Evolutionary conservation across 2,113 vertebrate species (phyloP), one percentile per base, ranked within the genome.

Genomic region (Ammodytes marinus): DNA sequence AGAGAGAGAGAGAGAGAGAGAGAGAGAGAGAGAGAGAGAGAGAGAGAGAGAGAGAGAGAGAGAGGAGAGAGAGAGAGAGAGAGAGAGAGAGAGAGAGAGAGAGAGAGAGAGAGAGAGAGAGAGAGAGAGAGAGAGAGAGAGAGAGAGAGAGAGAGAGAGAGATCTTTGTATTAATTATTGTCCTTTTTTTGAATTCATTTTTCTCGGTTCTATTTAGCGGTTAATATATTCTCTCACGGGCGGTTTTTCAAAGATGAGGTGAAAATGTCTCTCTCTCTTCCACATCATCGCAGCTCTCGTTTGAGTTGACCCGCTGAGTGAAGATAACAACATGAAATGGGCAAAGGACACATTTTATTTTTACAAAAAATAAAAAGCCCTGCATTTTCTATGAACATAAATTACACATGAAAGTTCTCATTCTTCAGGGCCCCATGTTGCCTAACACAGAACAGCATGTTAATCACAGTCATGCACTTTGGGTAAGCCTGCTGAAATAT

Each of bases 341-440:
- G 50, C 8, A 39, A 39, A 19, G 27, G 27, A 27, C 27, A 27
- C 27, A 27, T 27, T 27, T 27, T 1, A 27, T 27, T 27, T 27
- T 27, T 27, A 4, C 2, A 14, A 57, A 39, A 42, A 42, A 68
- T 68, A 52, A 69, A 17, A 68, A 83, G 71, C 64, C 69, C 14
- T 89, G 90, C 80, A 91, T 94, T 89, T 94, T 91, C 91, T 86
- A 85, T 88, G 74, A 79, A 76, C 82, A 92, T 94, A 74, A 94
- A 93, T 93, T 93, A 94, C 90, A 92, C 84, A 93, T 94, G 90
- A 92, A 91, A 88, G 86, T 87, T 91, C 88, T 91, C 76, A 84
- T 89, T 92, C 87, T 91, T 75, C 54, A 57, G 74, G 27, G 89
- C 85, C 90, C 89, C 89, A 86, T 60, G 88, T 89, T 85, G 87